A percentile compares a stretch with the other conserved stretches of the same genome.
Conservation (phyloP, 1,140 invertebrate genomes). For the Leptoteleia sp. region DNA sequence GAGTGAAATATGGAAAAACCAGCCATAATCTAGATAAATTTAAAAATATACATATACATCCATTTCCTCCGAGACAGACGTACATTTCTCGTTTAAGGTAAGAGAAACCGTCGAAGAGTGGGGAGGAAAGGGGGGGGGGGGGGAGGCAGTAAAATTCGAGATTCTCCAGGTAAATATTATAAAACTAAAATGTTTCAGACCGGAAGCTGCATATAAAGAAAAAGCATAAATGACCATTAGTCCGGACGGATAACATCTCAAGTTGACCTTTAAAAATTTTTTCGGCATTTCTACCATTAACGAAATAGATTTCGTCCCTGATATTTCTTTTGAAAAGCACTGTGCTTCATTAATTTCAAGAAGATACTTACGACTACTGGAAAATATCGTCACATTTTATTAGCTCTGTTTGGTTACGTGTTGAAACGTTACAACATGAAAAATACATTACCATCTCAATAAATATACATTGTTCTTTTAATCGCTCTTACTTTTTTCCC, state of each 20-base stretch:
- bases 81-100: neutral
- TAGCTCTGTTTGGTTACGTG: too few species aligned
- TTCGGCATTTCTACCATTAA: slow-evolving; percentile 9
- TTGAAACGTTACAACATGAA: too few species aligned
- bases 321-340: slow-evolving; percentile 10
- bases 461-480: too few species aligned
- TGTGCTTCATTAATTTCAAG: neutral
- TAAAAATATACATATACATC: too few species aligned
- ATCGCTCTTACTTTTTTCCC: too few species aligned
- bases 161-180: slow-evolving; percentile 28
- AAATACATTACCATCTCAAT: too few species aligned
- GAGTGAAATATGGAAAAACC: too few species aligned
- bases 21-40: too few species aligned
- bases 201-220: slow-evolving; percentile 37
- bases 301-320: slow-evolving; percentile 8
- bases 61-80: too few species aligned
- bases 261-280: slow-evolving; percentile 30
- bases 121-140: too few species aligned
- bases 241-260: slow-evolving; percentile 28
- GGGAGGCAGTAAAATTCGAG: slow-evolving; percentile 11
- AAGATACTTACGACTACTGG: neutral
- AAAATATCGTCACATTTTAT: too few species aligned
- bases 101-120: too few species aligned
- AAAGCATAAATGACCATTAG: slow-evolving; percentile 28
- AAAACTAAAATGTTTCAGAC: slow-evolving; percentile 26